phyloP scores from a whole-genome alignment of 37 sponge, comb jelly and placozoan species.

The Lycopodina hypogea region DNA sequence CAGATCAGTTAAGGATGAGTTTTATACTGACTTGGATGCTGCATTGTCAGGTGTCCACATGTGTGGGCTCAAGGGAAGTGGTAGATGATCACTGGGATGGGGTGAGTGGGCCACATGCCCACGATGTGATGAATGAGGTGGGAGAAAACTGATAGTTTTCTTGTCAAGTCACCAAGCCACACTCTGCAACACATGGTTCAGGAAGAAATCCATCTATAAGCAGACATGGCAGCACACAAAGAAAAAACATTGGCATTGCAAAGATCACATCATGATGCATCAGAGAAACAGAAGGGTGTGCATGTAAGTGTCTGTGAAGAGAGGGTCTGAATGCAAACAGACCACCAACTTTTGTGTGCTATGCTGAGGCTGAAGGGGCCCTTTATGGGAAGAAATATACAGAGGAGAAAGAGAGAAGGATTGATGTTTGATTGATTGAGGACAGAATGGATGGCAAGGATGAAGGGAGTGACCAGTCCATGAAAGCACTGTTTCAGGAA shows the following conservation, averaged over 20 bases:
- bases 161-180: not conserved
- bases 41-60: no score
- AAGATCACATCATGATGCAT: not conserved
- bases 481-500: not conserved
- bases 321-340: slow-evolving; percentile 30
- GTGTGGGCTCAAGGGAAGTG: no score
- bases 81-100: no score
- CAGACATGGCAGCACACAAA: slow-evolving; percentile 35
- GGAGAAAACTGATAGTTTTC: not conserved
- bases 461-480: not conserved
- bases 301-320: no score
- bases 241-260: slow-evolving; percentile 27
- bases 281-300: not conserved
- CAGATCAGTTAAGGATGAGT: no score
- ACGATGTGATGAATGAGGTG: not conserved
- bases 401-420: not conserved
- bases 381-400: not conserved
- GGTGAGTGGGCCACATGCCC: no score
- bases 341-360: slow-evolving; percentile 20
- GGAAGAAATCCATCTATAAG: slow-evolving; percentile 31
- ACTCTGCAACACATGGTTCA: slow-evolving; percentile 45
- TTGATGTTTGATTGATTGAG: not conserved
- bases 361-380: slow-evolving; percentile 1
- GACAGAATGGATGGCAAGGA: not conserved
- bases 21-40: no score